phyloP scores from a whole-genome alignment of 2,113 vertebrate species.

The Ciconia maguari region DNA sequence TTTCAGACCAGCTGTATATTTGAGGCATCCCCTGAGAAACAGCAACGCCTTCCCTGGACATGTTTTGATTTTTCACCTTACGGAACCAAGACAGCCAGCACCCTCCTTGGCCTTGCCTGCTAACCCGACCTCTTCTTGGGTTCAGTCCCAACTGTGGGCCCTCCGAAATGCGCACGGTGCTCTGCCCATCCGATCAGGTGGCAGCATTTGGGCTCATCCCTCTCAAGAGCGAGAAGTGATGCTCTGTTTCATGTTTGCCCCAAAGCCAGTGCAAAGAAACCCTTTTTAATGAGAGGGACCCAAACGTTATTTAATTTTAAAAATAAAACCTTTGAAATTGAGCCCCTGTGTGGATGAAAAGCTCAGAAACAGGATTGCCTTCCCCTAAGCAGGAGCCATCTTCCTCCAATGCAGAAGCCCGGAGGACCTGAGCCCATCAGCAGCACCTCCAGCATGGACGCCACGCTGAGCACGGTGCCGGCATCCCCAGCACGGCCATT shows the following conservation, averaged over 20 bases:
- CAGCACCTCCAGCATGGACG: neutral
- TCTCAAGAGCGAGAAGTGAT: neutral
- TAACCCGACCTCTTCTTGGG: neutral
- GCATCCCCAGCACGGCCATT: neutral
- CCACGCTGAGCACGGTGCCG: rapidly evolving
- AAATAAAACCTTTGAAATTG: neutral
- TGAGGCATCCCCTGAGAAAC: neutral
- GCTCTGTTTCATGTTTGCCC: neutral
- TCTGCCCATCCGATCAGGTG: neutral
- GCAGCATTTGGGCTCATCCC: neutral
- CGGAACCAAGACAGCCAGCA: neutral
- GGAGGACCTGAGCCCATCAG: neutral
- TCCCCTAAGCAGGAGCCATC: neutral
- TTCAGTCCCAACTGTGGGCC: rapidly evolving
- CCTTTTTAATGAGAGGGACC: neutral
- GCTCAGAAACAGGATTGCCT: neutral
- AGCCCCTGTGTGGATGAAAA: neutral
- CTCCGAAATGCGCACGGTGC: rapidly evolving
- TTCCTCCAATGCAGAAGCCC: neutral
- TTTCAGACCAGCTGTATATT: neutral
- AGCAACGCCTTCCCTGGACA: neutral
- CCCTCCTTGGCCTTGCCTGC: neutral
- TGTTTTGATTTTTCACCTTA: neutral
- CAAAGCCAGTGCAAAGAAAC: neutral
- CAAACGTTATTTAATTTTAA: neutral